These are phyloP conservation scores for Oryctes rhinoceros DNA, from an alignment of 1,140 invertebrate genomes.

Conservation along the genomic window DNA sequence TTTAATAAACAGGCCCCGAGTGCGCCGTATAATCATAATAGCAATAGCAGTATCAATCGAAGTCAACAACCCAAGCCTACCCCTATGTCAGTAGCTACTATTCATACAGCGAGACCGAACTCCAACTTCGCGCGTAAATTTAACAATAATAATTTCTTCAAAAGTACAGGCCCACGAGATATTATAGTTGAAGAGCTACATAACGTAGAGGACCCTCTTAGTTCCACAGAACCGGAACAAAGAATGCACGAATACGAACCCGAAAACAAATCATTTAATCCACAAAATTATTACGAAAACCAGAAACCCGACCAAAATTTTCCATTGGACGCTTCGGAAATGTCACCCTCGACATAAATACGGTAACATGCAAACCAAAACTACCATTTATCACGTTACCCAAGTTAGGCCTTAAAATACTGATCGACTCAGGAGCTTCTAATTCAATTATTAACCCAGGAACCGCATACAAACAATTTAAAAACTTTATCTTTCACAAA, in stretches of 20 bases:
- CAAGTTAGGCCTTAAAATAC: not conserved
- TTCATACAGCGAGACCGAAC: not conserved
- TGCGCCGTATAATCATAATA: not conserved
- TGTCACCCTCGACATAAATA: not conserved
- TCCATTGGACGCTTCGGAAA: not conserved
- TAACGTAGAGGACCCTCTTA: too few relatives aligned
- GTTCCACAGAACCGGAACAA: too few relatives aligned
- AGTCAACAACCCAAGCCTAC: conserved; percentile 8
- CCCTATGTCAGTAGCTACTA: conserved; percentile 36
- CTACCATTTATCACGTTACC: not conserved
- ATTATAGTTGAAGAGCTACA: conserved; percentile 24
- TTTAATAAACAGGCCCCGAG: not conserved
- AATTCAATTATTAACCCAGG: not conserved
- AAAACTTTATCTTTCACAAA: too few relatives aligned
- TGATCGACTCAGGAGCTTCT: not conserved
- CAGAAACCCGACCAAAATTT: too few relatives aligned
- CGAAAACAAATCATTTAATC: too few relatives aligned
- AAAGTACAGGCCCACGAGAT: conserved; percentile 8
- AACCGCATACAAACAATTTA: not conserved
- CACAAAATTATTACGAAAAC: too few relatives aligned
- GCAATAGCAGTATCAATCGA: not conserved
- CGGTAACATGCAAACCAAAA: not conserved
- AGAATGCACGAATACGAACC: too few relatives aligned
- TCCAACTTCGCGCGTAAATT: not conserved
- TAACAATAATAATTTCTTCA: too few relatives aligned